Evolutionary conservation across 2,888 invertebrate species (phyloP), one percentile per base, ranked within the genome.

Genomic region (Argynnis bischoffii): DNA sequence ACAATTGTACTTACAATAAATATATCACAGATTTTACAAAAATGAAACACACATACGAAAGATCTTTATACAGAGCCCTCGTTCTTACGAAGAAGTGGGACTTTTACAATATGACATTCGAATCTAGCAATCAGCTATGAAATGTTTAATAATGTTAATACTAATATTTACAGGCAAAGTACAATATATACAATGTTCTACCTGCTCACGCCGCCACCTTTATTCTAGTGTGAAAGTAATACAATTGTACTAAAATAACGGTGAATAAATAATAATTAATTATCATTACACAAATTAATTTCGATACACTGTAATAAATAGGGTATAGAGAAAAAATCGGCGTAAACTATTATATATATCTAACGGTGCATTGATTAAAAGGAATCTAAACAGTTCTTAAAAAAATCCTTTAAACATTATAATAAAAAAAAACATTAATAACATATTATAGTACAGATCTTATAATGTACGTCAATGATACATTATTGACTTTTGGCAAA

Each of bases 21-120:
- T 92, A 92, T 92, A 92, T 92, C 92, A 92, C 92, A 92, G 92
- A 92, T 89, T 88, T 86, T 90, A 92, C 90, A 88, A 86, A 90
- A 84, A 87, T 82, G 68, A 79, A 85, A 80, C 73, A 84, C 81
- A 81, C 78, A 80, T 77, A 82, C 75, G 72, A 77, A 74, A 69
- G 51, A 65, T 56, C 41, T 78, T 75, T 76, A 74, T 76, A 79
- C 76, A 78, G 63, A 78, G 72, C 76, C 72, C 73, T 76, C 70
- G 64, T 70, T 70, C 72, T 69, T 71, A 68, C 55, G 69, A 74
- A 75, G 51, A 63, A 67, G 66, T 59, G 65, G 67, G 65, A 61
- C 64, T 54, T 70, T 71, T 74, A 72, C 64, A 87, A 88, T 31
- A 71, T 74, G 76, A 74, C 77, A 76, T 71, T 77, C 75, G 76